These are phyloP conservation scores for Paedocypris sp. DNA, from an alignment of 2,113 vertebrate species.

Conservation along the genomic window DNA sequence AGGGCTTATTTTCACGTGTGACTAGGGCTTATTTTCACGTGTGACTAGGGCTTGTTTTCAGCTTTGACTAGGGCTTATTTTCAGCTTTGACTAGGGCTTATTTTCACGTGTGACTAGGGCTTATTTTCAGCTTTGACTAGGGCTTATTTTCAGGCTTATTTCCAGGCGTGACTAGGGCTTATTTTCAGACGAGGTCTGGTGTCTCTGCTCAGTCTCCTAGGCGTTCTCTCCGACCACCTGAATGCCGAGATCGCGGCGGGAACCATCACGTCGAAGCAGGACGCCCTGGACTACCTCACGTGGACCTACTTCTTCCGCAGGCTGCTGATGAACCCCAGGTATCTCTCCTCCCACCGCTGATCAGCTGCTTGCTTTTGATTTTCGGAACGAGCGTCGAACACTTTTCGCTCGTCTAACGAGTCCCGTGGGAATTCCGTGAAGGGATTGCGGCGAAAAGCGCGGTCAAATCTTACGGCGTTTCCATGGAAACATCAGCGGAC, in stretches of 20 bases:
- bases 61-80: no score
- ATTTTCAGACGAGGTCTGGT: no score
- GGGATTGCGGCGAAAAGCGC: not conserved
- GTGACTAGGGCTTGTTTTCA: no score
- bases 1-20: no score
- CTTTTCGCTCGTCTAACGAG: slow-evolving; percentile 4
- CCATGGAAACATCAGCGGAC: slow-evolving; percentile 17
- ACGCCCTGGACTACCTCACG: slow-evolving; percentile 97
- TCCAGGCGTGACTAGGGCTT: no score
- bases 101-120: no score
- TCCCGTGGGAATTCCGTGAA: not conserved
- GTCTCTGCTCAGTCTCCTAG: slow-evolving; percentile 70
- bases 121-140: no score
- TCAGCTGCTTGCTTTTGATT: not conserved
- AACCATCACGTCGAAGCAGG: slow-evolving; percentile 91
- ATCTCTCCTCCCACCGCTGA: not conserved
- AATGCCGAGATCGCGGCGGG: slow-evolving; percentile 93
- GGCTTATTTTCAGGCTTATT: no score
- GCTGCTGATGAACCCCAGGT: slow-evolving; percentile 98
- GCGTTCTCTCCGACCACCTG: slow-evolving; percentile 85
- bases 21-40: no score
- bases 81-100: no score
- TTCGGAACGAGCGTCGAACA: no score
- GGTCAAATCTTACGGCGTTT: slow-evolving; percentile 19
- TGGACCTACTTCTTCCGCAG: slow-evolving; percentile 98